phyloP scores from a whole-genome alignment of 2,797 vertebrate genomes.

The Geotrypetes seraphini region DNA sequence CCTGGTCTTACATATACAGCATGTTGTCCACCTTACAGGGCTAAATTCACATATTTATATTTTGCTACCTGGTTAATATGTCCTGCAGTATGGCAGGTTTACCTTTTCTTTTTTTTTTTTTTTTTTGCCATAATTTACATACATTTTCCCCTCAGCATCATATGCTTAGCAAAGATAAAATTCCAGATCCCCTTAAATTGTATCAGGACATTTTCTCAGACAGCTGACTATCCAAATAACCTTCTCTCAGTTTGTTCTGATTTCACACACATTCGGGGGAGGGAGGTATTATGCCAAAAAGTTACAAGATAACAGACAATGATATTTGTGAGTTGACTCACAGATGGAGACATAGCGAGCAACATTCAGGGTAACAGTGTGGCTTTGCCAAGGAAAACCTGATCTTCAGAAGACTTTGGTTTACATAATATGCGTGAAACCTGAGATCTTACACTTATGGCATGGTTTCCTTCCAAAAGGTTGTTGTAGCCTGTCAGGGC shows the following conservation, averaged over 20 bases:
- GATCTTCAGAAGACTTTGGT: conserved; percentile 35
- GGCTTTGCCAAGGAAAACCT: conserved; percentile 42
- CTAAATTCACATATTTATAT: too few relatives aligned
- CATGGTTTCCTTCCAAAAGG: conserved; percentile 30
- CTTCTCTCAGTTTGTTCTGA: conserved; percentile 44
- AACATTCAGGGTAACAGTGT: conserved; percentile 27
- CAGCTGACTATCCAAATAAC: conserved; percentile 40
- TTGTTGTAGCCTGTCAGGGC: conserved; percentile 16
- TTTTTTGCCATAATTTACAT: too few relatives aligned
- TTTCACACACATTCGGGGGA: conserved; percentile 28
- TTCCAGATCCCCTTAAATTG: conserved; percentile 33
- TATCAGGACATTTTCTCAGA: conserved; percentile 40
- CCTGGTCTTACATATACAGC: too few relatives aligned
- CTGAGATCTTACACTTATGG: conserved; percentile 23
- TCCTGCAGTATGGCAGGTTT: too few relatives aligned
- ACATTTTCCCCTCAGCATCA: conserved; percentile 5
- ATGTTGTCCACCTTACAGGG: too few relatives aligned
- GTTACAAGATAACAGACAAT: conserved; percentile 25
- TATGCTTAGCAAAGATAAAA: conserved; percentile 36
- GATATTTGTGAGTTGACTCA: conserved; percentile 37
- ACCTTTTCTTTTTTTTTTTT: too few relatives aligned
- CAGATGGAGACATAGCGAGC: conserved; percentile 33
- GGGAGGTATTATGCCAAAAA: conserved; percentile 32
- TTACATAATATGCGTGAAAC: conserved; percentile 28
- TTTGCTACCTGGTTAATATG: too few relatives aligned